Conservation (phyloP, 2,888 invertebrate genomes). For the Drosophila falleni region DNA sequence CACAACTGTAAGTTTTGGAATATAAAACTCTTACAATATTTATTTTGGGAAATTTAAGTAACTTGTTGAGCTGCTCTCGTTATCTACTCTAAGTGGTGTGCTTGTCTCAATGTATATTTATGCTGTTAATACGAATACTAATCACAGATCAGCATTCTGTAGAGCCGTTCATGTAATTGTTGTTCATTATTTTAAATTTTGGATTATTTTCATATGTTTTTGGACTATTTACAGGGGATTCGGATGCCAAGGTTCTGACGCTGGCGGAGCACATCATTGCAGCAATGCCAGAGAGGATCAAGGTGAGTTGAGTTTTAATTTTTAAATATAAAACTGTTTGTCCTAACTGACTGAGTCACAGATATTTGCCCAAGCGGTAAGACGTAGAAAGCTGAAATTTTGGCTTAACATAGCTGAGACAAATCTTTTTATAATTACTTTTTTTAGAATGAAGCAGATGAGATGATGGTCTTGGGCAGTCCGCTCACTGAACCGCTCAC, state of each 20-base stretch:
- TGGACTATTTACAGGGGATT: constrained; percentile 90
- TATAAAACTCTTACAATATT: no score
- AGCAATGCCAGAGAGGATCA: constrained; percentile 98
- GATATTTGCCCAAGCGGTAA: no score
- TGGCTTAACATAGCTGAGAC: no score
- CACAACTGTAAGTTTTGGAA: no score
- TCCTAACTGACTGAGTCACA: no score
- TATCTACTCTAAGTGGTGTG: constrained; percentile 25
- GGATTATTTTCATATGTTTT: constrained; percentile 21
- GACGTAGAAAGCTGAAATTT: no score
- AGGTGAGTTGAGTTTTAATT: constrained; percentile 87
- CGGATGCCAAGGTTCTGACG: constrained; percentile 95
- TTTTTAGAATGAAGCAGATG: constrained; percentile 92
- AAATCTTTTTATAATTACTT: background rate
- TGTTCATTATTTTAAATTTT: background rate
- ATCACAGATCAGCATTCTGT: constrained; percentile 43
- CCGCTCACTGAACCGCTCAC: constrained; percentile 86
- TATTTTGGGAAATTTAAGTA: background rate
- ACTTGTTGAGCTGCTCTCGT: constrained; percentile 32
- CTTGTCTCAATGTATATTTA: constrained; percentile 58
- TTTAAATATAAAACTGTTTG: no score
- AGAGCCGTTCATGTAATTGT: constrained; percentile 44
- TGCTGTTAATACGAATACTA: constrained; percentile 21
- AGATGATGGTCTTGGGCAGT: constrained; percentile 88
- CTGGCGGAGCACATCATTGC: constrained; percentile 99